phyloP scores from a whole-genome alignment of 1,140 invertebrate genomes.

The Idris sp. region DNA sequence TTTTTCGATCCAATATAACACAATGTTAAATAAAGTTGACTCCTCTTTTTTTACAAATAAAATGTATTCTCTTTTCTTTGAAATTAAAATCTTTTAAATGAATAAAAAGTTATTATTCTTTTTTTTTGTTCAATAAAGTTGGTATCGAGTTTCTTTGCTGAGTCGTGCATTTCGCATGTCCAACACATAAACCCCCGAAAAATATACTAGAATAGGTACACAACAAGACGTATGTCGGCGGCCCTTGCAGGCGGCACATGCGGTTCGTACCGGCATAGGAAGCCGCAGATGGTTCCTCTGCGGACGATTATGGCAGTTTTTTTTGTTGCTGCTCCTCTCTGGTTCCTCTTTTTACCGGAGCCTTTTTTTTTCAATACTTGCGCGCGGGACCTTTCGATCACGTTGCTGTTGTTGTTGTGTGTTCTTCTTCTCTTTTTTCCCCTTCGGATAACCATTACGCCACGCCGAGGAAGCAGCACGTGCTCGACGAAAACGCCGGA shows the following conservation, averaged over 20 bases:
- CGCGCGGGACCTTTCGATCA: slow-evolving; percentile 56
- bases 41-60: no score
- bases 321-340: slow-evolving; percentile 42
- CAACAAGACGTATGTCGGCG: slow-evolving; percentile 56
- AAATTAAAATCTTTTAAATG: no score
- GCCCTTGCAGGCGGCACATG: slow-evolving; percentile 63
- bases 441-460: slow-evolving; percentile 56
- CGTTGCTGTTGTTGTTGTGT: no score
- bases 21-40: no score
- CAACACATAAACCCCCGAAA: slow-evolving; percentile 40
- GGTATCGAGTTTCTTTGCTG: slow-evolving; percentile 38
- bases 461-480: slow-evolving; percentile 38
- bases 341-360: slow-evolving; percentile 19
- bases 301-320: slow-evolving; percentile 68
- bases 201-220: slow-evolving; percentile 52
- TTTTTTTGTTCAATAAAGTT: no score
- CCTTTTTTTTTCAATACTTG: slow-evolving; percentile 22
- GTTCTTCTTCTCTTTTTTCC: no score
- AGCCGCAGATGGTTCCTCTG: slow-evolving; percentile 71
- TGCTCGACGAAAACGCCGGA: slow-evolving; percentile 54
- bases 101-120: no score
- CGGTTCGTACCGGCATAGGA: slow-evolving; percentile 68
- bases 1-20: no score
- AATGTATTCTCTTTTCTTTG: no score
- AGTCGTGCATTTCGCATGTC: slow-evolving; percentile 52